Conservation (phyloP, 37 sponge, comb jelly and placozoan genomes). For the Spongilla lacustris region DNA sequence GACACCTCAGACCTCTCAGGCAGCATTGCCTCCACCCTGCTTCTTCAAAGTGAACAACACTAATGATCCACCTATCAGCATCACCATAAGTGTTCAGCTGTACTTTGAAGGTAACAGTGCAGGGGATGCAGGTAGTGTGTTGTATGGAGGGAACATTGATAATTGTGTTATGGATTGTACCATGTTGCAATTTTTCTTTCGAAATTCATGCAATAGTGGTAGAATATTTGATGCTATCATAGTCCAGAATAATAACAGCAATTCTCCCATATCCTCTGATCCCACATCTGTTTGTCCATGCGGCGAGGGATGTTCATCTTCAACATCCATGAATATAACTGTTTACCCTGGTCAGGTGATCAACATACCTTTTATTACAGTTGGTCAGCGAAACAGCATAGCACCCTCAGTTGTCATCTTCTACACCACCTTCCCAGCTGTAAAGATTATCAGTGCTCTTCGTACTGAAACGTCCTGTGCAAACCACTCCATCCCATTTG, state of each 20-base stretch:
- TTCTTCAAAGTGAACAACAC: neutral
- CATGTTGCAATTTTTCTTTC: neutral
- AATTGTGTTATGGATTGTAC: slow-evolving; percentile 4
- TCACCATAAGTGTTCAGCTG: neutral
- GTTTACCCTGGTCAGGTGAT: slow-evolving; percentile 24
- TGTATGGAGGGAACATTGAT: slow-evolving; percentile 25
- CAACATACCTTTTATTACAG: neutral
- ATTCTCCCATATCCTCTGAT: slow-evolving; percentile 9
- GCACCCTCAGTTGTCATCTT: slow-evolving; percentile 4
- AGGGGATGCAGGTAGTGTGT: slow-evolving; percentile 19
- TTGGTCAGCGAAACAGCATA: slow-evolving; percentile 7
- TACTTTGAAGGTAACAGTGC: slow-evolving; percentile 12
- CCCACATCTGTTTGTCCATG: slow-evolving; percentile 7
- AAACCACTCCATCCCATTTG: neutral
- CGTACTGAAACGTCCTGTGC: neutral
- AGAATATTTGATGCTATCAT: slow-evolving; percentile 5
- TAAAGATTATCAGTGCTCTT: neutral
- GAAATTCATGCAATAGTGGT: neutral
- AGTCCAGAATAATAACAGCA: neutral
- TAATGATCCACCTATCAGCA: no score
- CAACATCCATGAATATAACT: neutral
- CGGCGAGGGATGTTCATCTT: neutral
- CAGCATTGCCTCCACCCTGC: neutral
- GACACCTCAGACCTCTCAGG: neutral
- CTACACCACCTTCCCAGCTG: neutral